Conservation (phyloP, 2,797 vertebrate genomes). For the Toxotes lorentzi region DNA sequence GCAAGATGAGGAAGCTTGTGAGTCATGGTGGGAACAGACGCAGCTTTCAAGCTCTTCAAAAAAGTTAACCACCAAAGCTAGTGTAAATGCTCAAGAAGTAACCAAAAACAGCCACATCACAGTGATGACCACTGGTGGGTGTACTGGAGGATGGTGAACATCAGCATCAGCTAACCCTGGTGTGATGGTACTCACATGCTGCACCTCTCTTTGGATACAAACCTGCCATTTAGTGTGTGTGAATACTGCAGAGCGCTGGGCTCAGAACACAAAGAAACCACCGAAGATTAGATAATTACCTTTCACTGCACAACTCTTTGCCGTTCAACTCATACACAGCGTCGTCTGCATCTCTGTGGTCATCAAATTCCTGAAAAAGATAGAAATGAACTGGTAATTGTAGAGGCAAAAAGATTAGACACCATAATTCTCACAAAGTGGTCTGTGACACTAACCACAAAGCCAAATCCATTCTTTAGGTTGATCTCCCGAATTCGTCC, state of each 20-base stretch:
- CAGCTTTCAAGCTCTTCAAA: background rate
- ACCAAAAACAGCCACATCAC: background rate
- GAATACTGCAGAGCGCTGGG: no score
- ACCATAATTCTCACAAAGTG: accelerated
- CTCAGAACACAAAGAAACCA: background rate
- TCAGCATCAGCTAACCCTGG: background rate
- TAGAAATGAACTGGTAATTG: background rate
- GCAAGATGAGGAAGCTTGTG: background rate
- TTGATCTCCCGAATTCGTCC: constrained; percentile 94
- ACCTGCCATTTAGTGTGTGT: no score
- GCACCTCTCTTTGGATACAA: background rate
- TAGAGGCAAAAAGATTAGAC: background rate
- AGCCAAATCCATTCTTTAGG: constrained; percentile 95
- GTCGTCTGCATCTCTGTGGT: constrained; percentile 94
- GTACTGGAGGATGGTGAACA: background rate
- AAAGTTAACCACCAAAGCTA: background rate
- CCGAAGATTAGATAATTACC: constrained; percentile 73
- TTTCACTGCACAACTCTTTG: constrained; percentile 93
- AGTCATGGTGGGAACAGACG: background rate
- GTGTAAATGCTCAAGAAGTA: background rate
- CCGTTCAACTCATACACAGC: constrained; percentile 95
- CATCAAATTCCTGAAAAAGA: constrained; percentile 90
- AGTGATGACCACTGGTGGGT: background rate
- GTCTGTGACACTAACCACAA: constrained; percentile 87
- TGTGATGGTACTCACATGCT: background rate